Evolutionary conservation across 2,797 vertebrate species (phyloP).

Genomic region (Dendrocincla fuliginosa): DNA sequence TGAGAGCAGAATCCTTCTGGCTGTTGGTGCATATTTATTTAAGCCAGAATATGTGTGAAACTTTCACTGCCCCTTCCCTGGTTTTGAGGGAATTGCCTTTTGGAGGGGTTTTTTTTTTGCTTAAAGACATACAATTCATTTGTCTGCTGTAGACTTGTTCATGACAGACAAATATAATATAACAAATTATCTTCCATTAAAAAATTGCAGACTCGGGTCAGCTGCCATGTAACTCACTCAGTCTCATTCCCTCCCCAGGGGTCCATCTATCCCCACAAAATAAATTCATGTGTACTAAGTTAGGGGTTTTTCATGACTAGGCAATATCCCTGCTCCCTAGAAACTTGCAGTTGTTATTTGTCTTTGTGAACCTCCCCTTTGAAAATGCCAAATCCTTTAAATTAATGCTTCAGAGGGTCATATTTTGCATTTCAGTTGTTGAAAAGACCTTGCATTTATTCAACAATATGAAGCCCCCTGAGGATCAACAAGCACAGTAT

Average conservation of each 20-base stretch:
- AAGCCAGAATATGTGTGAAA: background rate
- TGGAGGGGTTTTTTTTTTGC: background rate
- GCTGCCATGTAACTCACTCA: conserved; percentile 18
- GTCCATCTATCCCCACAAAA: conserved; percentile 40
- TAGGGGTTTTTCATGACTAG: conserved; percentile 45
- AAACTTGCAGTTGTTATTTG: conserved; percentile 61
- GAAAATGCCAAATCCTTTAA: conserved; percentile 65
- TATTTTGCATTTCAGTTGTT: conserved; percentile 68
- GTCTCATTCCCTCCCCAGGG: conserved; percentile 43
- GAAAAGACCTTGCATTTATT: conserved; percentile 54
- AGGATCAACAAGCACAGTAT: background rate
- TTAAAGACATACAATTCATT: background rate
- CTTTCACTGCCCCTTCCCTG: background rate
- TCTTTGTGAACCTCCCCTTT: conserved; percentile 41
- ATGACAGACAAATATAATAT: conserved; percentile 34
- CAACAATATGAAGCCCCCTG: conserved; percentile 25
- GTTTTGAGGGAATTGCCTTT: background rate
- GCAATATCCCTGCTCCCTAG: conserved; percentile 47
- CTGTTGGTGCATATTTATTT: background rate
- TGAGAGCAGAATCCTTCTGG: background rate
- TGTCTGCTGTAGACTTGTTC: background rate
- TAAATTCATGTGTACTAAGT: conserved; percentile 35
- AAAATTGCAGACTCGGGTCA: conserved; percentile 23
- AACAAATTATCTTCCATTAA: conserved; percentile 57
- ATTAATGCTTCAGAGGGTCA: conserved; percentile 60